Base-by-base conservation (phyloP, 1,140 invertebrate genomes). In the Ctenoplectra terminalis region DNA sequence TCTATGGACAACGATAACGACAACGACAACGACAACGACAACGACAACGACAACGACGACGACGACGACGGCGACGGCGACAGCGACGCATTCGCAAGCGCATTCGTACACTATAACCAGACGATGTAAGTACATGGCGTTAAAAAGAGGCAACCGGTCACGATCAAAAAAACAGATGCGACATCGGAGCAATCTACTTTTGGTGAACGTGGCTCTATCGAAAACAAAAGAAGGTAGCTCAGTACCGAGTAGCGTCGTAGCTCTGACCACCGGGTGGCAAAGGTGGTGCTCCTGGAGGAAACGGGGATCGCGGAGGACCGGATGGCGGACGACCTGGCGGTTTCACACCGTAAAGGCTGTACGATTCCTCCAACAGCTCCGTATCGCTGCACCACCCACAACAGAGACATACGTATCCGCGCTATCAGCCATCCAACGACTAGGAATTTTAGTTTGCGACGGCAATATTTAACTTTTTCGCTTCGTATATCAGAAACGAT, bases 271-370 rank as follows among this genome's bases (percentile, higher is more conserved):
- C 92, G 78, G 94, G 93, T 84, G 94, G 90, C 71, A 95, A 91
- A 92, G 94, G 92, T 81, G 94, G 92, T 74, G 94, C 91, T 87
- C 94, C 91, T 61, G 94, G 88, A 83, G 93, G 90, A 81, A 94
- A 91, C 83, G 92, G 90, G 90, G 93, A 93, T 89, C 94, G 91
- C 85, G 94, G 92, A 78, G 94, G 93, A 88, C 94, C 94, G 81
- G 93, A 85, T 87, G 93, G 95, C 91, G 96, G 95, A 84, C 95
- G 93, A 70, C 94, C 94, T 50, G 96, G 93, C 81, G 96, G 94
- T 92, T 97, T 96, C 85, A 96, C 96, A 56, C 96, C 96, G 92
- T 97, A 97, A 90, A 97, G 93, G 76, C 96, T 96, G 93, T 97
- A 97, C 70, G 96, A 95, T 90, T 97, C 96, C 90, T 97, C 97